Evolutionary conservation across 1,140 invertebrate species (phyloP).

Genomic region (Platorchestia sp.): DNA sequence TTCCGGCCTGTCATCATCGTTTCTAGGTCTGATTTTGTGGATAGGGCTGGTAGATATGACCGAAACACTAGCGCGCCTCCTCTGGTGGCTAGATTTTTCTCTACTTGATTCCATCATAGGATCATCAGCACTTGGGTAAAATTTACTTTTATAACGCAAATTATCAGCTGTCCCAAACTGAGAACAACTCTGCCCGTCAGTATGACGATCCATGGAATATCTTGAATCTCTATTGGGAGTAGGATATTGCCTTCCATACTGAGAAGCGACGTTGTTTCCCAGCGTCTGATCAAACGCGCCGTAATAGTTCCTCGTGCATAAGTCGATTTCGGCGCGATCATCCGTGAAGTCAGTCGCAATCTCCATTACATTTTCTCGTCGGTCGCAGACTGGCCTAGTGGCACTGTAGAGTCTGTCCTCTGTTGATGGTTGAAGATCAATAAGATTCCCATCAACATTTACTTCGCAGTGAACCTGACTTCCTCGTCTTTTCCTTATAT

Average conservation of each 20-base stretch:
- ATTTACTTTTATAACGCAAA: not conserved
- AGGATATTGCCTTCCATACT: not conserved
- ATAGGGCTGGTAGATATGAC: constrained; percentile 7
- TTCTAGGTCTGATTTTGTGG: not conserved
- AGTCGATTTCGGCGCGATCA: not conserved
- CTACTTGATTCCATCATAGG: not conserved
- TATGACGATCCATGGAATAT: not conserved
- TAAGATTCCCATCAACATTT: not conserved
- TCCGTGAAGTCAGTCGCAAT: not conserved
- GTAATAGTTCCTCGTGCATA: not conserved
- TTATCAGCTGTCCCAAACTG: not conserved
- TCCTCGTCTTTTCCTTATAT: not conserved
- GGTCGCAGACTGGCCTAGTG: not conserved
- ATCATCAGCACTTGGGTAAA: not conserved
- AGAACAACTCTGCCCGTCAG: not conserved
- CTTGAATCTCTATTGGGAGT: not conserved
- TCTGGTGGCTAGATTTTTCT: not conserved
- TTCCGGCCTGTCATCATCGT: not conserved
- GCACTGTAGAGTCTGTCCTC: not conserved
- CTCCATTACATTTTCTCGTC: not conserved
- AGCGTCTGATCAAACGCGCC: not conserved
- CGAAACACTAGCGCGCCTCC: constrained; percentile 10
- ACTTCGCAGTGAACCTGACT: not conserved
- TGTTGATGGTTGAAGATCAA: not conserved
- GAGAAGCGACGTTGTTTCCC: not conserved